phyloP scores from a whole-genome alignment of 2,113 vertebrate species.

The Poeciliopsis retropinna region DNA sequence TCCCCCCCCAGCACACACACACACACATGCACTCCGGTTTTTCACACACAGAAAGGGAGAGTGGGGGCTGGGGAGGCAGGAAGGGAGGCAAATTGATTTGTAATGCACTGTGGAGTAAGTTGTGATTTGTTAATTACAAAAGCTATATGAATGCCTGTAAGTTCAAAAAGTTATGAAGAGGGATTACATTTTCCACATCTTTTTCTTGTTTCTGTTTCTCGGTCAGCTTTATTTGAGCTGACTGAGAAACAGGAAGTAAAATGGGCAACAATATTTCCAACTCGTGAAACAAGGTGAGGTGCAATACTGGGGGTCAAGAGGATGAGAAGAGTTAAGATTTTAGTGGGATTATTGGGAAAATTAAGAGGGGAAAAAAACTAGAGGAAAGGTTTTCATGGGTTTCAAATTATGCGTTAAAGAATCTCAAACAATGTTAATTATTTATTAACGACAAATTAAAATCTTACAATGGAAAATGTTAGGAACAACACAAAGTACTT shows the following conservation, averaged over 20 bases:
- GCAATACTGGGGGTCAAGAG: background rate
- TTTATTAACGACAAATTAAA: too few species aligned
- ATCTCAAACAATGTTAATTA: too few species aligned
- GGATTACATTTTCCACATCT: too few species aligned
- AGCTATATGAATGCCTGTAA: conserved; percentile 84
- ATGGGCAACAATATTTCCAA: background rate
- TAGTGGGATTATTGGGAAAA: background rate
- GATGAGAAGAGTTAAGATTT: background rate
- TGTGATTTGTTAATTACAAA: conserved; percentile 98
- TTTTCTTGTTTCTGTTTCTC: too few species aligned
- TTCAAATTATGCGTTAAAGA: too few species aligned
- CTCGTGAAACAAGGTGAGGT: background rate
- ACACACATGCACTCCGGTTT: background rate
- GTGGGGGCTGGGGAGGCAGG: conserved; percentile 73
- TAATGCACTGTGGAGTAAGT: conserved; percentile 98
- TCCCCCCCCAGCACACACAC: conserved; percentile 53
- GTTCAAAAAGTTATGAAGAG: conserved; percentile 69
- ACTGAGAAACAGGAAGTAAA: too few species aligned
- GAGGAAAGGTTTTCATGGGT: too few species aligned
- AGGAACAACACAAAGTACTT: too few species aligned
- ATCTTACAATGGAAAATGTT: too few species aligned
- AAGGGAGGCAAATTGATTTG: conserved; percentile 98
- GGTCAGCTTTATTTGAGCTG: background rate
- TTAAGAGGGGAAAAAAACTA: too few species aligned
- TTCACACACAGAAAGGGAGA: conserved; percentile 45